Percentiles rank a stretch among this genome's conserved stretches.
Conservation (phyloP, 2,797 vertebrate species). For the Ctenopoma multispine region DNA sequence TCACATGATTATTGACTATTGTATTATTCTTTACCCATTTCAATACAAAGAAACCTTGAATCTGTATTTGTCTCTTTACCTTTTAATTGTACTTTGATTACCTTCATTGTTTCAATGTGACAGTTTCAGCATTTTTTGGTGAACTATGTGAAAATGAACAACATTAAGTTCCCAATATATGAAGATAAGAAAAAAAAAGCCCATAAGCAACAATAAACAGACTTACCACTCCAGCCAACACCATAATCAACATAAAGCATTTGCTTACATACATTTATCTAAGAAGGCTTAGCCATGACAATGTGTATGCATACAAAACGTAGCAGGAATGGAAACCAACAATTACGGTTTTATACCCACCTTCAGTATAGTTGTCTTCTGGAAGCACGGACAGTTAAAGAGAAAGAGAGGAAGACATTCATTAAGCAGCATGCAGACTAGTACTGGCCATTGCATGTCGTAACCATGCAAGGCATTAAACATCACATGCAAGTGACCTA, state of each 20-base stretch:
- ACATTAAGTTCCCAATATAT: neutral
- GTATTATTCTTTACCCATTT: neutral
- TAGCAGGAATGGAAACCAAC: conserved; percentile 69
- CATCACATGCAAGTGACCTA: conserved; percentile 95
- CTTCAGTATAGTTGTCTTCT: conserved; percentile 97
- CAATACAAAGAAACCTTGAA: neutral
- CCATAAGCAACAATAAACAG: neutral
- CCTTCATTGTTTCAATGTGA: neutral
- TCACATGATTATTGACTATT: too few relatives aligned
- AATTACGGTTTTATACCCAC: conserved; percentile 89
- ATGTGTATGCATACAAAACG: conserved; percentile 68
- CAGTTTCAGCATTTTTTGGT: neutral
- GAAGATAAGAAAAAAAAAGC: neutral
- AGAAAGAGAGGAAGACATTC: conserved; percentile 99
- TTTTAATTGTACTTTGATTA: too few relatives aligned
- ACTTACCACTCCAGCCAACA: conserved; percentile 64
- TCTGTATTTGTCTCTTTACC: too few relatives aligned
- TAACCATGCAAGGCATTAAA: conserved; percentile 97
- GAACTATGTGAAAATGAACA: neutral
- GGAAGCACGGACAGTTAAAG: conserved; percentile 95
- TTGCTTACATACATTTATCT: conserved; percentile 25
- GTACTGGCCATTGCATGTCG: conserved; percentile 96
- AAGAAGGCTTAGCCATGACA: conserved; percentile 30
- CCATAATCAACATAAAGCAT: conserved; percentile 28
- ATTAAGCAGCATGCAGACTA: conserved; percentile 99